Percentiles rank a stretch among this genome's conserved stretches.
Evolutionary conservation across 2,113 vertebrate genomes (phyloP).

Genomic region (Bostrychus sinensis): DNA sequence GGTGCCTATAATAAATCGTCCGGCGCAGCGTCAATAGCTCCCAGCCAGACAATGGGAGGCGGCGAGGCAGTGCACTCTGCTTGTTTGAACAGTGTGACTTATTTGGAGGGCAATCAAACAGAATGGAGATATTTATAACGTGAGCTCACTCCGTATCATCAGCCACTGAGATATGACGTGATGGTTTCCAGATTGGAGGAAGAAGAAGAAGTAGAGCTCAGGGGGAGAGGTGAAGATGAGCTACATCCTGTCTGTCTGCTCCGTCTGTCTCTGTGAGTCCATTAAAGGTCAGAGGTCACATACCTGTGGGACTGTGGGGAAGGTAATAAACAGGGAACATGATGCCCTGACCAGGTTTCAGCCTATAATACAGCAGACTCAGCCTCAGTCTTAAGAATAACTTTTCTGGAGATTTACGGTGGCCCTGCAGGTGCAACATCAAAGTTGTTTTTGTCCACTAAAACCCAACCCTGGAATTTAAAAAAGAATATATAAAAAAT

Average conservation of each 20-base stretch:
- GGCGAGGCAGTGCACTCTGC: constrained; percentile 50
- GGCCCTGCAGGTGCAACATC: too few species aligned
- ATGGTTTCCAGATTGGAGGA: constrained; percentile 70
- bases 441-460: too few species aligned
- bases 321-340: constrained; percentile 21
- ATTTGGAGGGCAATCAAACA: constrained; percentile 76
- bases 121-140: constrained; percentile 69
- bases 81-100: constrained; percentile 78
- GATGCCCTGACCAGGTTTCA: background rate
- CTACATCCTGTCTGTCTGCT: constrained; percentile 47
- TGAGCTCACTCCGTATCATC: constrained; percentile 67
- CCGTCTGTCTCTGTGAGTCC: constrained; percentile 17
- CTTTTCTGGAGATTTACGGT: too few species aligned
- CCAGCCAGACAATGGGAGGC: constrained; percentile 67
- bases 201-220: background rate
- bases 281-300: constrained; percentile 36
- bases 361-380: background rate
- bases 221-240: constrained; percentile 39
- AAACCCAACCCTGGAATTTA: too few species aligned
- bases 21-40: constrained; percentile 62
- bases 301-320: background rate
- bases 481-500: too few species aligned
- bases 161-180: constrained; percentile 51
- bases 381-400: background rate
- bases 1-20: constrained; percentile 75